phyloP scores from a whole-genome alignment of 2,113 vertebrate species.

The Laticauda colubrina region DNA sequence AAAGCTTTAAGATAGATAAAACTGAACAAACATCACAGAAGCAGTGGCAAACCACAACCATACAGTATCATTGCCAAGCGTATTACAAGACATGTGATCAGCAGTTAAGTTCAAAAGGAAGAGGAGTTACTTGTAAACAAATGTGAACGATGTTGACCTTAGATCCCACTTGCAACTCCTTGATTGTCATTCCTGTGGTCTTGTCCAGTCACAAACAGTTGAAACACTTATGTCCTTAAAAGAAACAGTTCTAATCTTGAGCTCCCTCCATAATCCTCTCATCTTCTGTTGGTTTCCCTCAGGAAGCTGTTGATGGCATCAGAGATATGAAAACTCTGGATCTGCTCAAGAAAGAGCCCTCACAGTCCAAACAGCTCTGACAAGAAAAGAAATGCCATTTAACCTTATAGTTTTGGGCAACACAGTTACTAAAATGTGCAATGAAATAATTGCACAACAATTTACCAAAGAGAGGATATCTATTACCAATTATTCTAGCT shows the following conservation, averaged over 20 bases:
- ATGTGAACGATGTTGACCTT: background rate
- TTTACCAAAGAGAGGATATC: background rate
- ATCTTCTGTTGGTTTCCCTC: background rate
- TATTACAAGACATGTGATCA: background rate
- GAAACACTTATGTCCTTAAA: background rate
- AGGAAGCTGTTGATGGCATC: background rate
- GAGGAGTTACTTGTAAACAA: background rate
- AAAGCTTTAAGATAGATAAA: background rate
- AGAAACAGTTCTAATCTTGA: background rate
- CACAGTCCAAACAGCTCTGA: background rate
- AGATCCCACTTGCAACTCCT: too few relatives aligned
- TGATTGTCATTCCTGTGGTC: background rate
- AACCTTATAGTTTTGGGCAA: background rate
- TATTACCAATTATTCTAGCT: background rate
- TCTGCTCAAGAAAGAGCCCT: background rate
- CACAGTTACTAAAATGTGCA: background rate
- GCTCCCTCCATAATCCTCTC: background rate
- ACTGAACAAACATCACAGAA: background rate
- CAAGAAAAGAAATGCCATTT: background rate
- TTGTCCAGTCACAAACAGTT: background rate
- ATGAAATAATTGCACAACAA: background rate
- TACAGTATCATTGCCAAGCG: background rate
- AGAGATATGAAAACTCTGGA: background rate
- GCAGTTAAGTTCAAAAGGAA: background rate
- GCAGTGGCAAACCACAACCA: background rate